Percentiles rank a stretch among this genome's conserved stretches.
These are phyloP conservation scores for Cyclophora punctaria DNA, from an alignment of 2,888 invertebrate genomes.

Conservation along the genomic window DNA sequence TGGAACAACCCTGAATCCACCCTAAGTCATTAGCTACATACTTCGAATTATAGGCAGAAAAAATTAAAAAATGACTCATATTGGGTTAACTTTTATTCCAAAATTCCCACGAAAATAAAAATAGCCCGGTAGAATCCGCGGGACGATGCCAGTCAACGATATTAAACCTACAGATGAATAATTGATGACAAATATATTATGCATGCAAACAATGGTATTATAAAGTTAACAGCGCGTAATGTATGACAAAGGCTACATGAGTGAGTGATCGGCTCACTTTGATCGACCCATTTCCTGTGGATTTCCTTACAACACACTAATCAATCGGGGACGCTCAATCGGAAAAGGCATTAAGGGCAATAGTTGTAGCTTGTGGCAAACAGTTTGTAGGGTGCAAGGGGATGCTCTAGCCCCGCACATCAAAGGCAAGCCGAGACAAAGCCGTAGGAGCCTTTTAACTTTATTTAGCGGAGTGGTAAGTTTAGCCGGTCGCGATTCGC, in stretches of 20 bases:
- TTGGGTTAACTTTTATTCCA: no score
- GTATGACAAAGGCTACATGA: conserved; percentile 20
- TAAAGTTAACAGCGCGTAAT: neutral
- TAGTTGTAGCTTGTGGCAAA: conserved; percentile 71
- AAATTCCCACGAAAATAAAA: no score
- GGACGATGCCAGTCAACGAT: no score
- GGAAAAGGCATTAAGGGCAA: conserved; percentile 70
- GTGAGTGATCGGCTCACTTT: conserved; percentile 39
- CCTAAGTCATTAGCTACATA: no score
- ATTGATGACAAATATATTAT: no score
- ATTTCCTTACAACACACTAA: conserved; percentile 64
- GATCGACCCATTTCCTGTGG: conserved; percentile 58
- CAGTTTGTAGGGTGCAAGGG: conserved; percentile 55
- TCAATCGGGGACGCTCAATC: conserved; percentile 64
- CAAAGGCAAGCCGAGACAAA: conserved; percentile 73
- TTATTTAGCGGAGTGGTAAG: conserved; percentile 76
- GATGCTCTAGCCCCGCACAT: conserved; percentile 54
- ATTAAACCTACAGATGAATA: no score
- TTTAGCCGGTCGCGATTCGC: conserved; percentile 75
- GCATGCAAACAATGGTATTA: no score
- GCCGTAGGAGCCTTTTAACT: conserved; percentile 74
- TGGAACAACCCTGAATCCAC: no score
- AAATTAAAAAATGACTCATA: no score
- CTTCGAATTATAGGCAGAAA: no score
- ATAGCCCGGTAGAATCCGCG: no score